Evolutionary conservation across 2,888 invertebrate genomes (phyloP).

Genomic region (Thecocarcelia acutangulata): DNA sequence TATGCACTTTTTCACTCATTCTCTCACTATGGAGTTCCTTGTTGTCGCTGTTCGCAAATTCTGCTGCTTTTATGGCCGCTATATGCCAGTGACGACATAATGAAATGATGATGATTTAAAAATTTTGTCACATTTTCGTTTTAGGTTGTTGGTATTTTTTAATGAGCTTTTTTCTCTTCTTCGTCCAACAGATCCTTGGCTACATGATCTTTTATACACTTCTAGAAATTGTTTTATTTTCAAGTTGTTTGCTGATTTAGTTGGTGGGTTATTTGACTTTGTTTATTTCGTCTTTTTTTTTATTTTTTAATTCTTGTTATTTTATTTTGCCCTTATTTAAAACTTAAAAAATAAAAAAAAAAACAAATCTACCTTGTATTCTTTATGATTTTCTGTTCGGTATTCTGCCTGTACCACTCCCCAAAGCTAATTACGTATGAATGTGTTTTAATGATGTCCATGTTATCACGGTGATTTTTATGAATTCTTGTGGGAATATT

Average conservation of each 20-base stretch:
- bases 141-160: constrained; percentile 80
- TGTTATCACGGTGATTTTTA: constrained; percentile 70
- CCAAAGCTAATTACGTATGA: constrained; percentile 70
- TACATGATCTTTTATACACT: constrained; percentile 60
- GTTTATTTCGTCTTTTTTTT: not conserved
- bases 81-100: constrained; percentile 16
- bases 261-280: constrained; percentile 31
- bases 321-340: constrained; percentile 67
- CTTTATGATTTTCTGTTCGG: constrained; percentile 43
- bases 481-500: constrained; percentile 70
- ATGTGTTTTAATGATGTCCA: constrained; percentile 70
- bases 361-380: constrained; percentile 39
- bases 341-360: constrained; percentile 10
- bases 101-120: constrained; percentile 77
- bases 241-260: constrained; percentile 9
- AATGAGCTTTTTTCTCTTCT: constrained; percentile 74
- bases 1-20: constrained; percentile 18
- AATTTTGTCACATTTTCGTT: constrained; percentile 81
- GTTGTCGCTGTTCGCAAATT: not conserved
- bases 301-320: constrained; percentile 20
- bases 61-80: constrained; percentile 20
- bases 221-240: constrained; percentile 59
- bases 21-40: constrained; percentile 23
- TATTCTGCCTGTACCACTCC: constrained; percentile 56
- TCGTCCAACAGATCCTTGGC: constrained; percentile 67